phyloP scores from a whole-genome alignment of 2,888 invertebrate species.

The Lithophane semibrunnea region DNA sequence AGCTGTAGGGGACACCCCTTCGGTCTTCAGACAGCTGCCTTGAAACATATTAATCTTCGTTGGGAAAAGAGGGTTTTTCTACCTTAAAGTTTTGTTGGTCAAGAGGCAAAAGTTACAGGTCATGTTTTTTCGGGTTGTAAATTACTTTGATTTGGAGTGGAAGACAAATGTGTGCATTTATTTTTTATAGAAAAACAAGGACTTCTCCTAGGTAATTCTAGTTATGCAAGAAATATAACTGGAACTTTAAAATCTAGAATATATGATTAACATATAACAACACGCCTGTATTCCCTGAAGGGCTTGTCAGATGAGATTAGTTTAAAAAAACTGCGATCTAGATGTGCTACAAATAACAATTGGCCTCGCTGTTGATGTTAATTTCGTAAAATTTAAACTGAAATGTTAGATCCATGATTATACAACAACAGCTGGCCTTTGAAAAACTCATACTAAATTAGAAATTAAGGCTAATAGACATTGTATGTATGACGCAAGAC shows the following conservation, averaged over 20 bases:
- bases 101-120: slow-evolving; percentile 59
- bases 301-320: no score
- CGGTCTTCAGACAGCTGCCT: slow-evolving; percentile 71
- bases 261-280: no score
- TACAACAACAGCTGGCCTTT: slow-evolving; percentile 33
- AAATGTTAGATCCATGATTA: neutral
- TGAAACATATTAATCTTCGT: slow-evolving; percentile 67
- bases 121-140: slow-evolving; percentile 35
- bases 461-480: slow-evolving; percentile 57
- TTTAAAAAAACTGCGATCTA: no score
- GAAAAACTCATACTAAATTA: slow-evolving; percentile 28
- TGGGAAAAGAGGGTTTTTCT: slow-evolving; percentile 58
- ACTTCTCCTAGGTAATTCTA: neutral
- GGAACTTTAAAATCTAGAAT: neutral
- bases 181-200: neutral
- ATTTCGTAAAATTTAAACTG: neutral
- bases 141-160: slow-evolving; percentile 36
- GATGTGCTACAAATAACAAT: neutral
- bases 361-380: neutral
- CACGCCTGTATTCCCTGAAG: no score
- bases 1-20: slow-evolving; percentile 74
- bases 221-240: neutral
- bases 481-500: slow-evolving; percentile 60
- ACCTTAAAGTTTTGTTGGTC: slow-evolving; percentile 63
- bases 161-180: neutral